Evolutionary conservation across 2,888 invertebrate species (phyloP), one percentile per base, ranked within the genome.

Genomic region (Fissipunctia ypsillon): DNA sequence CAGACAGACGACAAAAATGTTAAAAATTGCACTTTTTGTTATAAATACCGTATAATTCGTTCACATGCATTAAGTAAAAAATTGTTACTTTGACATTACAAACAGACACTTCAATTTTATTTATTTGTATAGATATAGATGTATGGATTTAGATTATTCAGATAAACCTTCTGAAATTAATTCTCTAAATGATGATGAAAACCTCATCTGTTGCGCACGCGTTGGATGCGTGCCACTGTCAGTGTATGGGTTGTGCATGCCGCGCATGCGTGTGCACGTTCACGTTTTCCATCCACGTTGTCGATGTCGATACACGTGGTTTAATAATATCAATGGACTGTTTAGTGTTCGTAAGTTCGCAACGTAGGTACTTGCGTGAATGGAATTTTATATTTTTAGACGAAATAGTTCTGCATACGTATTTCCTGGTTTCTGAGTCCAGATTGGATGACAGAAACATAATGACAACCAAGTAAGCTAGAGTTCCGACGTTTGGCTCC

Each of bases 281-380:
- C 81, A 84, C 79, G 85, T 82, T 70, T 61, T 6, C 0, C 22
- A 48, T 14, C 31, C 86, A 85, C 84, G 86, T 83, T 79, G 65
- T 38, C 9, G 9, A 38, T 38, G 38, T 38, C 38, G n/a, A n/a
- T 22, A 22, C 80, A 83, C 86, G 86, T 85, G 86, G 28, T 14
- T 54, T 66, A 28, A 57, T 63, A 81, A 28, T 59, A 59, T 28
- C 68, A 31, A 69, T 76, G 52, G 22, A 56, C n/a, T n/a, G 56
- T 82, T 65, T 56, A 65, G 60, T 84, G 66, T 69, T 57, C 60
- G 9, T 75, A 25, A 41, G n/a, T n/a, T 38, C 38, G 7, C 9
- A 38, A 38, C 65, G 38, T 66, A 69, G 48, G 38, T 48, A 63
- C 38, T 60, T 45, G 45, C 16, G 31, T 66, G 38, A 57, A 52